phyloP scores from a whole-genome alignment of 2,113 vertebrate genomes.

The Ancistrus triradiatus region DNA sequence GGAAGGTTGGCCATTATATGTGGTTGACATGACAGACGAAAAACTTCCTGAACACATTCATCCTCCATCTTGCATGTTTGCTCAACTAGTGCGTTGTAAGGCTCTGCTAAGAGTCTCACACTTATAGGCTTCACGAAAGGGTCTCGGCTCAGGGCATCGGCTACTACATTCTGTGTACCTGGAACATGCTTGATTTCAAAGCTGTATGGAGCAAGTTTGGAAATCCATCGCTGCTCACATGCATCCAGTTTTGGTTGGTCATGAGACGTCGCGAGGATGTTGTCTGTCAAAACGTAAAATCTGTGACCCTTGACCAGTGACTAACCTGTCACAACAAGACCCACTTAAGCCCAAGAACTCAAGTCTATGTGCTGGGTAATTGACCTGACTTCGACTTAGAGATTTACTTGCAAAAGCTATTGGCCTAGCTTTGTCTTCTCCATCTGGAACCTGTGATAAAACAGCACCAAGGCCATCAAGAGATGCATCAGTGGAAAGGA shows the following conservation, averaged over 20 bases:
- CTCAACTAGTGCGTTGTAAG: too few relatives aligned
- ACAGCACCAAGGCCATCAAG: constrained; percentile 7
- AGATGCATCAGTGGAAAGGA: background rate
- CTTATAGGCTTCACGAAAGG: background rate
- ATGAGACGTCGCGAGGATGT: background rate
- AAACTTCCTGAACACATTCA: background rate
- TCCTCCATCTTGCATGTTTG: background rate
- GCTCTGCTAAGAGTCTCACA: too few relatives aligned
- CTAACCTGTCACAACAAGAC: background rate
- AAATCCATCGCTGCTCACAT: background rate
- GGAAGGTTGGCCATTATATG: background rate
- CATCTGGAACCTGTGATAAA: background rate
- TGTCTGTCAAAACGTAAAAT: background rate
- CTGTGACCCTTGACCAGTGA: background rate
- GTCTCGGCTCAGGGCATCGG: background rate
- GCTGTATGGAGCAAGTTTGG: background rate
- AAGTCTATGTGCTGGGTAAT: background rate
- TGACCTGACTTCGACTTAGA: background rate
- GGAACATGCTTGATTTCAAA: background rate
- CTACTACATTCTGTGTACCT: background rate
- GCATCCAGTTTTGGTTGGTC: background rate
- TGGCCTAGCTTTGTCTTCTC: background rate
- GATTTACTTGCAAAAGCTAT: constrained; percentile 3
- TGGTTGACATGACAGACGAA: background rate
- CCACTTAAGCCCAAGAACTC: background rate